Base-by-base conservation (phyloP, 2,797 vertebrate species). In the Lophius americanus region DNA sequence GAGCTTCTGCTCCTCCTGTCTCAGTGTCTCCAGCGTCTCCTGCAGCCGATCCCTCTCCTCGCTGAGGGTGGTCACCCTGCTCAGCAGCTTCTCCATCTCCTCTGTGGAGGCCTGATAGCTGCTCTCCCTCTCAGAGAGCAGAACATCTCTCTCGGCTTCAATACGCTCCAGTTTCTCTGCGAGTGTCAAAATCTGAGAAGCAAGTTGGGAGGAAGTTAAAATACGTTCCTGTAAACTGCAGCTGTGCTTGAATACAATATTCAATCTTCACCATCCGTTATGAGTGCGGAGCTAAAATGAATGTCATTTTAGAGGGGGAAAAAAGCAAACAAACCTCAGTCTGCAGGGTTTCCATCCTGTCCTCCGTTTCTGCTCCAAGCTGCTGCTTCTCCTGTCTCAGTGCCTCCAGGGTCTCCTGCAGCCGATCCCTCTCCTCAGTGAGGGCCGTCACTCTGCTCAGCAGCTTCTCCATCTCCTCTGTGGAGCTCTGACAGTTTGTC, bases 41-140 rank as follows among this genome's bases (percentile, higher is more conserved):
- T 85, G 91, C 12, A 96, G 90, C 66, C 94, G 76, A 9, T 92
- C 84, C 57, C 88, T 93, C 68, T 95, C 93, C 60, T 91, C 87
- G 23, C 70, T 79, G 50, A 95, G 75, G 13, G 77, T 69, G 0
- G 57, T 75, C 46, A 90, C 73, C 6, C 83, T 77, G 79, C 38
- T 1, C 53, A 32, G 47, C 70, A 93, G 83, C 33, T 51, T 13
- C 64, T 79, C 68, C 50, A 64, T 9, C 64, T 91, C 77, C 54
- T 85, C 75, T 0, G 64, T 37, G 32, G 54, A 10, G 1, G 4
- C 60, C 9, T 42, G 75, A 53, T 2, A 0, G 43, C n/a, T 67
- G 10, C 9, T 2, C 0, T 44, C 37, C 44, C 37, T 57, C 64
- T 58, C 57, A 13, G 4, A 51, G 0, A 64, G 42, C 10, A 69